Evolutionary conservation across 2,888 invertebrate species (phyloP).

Genomic region (Ischnus inquisitorius): DNA sequence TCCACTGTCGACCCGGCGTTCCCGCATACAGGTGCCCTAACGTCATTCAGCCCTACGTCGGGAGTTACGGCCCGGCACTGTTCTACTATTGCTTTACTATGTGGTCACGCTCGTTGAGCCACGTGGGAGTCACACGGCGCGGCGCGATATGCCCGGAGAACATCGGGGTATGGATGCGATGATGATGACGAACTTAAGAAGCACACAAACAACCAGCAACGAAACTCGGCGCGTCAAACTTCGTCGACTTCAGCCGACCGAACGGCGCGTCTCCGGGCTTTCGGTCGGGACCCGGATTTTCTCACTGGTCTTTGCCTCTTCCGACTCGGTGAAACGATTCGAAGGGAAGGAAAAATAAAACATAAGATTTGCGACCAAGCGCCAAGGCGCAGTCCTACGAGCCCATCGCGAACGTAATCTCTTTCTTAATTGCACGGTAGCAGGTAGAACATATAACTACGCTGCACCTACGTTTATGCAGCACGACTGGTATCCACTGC

Average conservation of each 20-base stretch:
- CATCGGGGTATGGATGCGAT: conserved; percentile 46
- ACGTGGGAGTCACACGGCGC: conserved; percentile 81
- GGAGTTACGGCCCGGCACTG: conserved; percentile 18
- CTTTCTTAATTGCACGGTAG: conserved; percentile 53
- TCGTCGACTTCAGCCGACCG: conserved; percentile 17
- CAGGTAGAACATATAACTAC: neutral
- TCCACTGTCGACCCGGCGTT: neutral
- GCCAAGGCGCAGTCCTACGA: neutral
- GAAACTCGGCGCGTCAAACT: conserved; percentile 23
- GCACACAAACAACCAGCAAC: conserved; percentile 13
- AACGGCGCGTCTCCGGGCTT: neutral
- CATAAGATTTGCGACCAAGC: neutral
- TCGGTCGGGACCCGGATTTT: neutral
- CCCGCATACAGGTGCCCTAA: conserved; percentile 32
- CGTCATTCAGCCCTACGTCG: conserved; percentile 73
- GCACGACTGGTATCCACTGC: conserved; percentile 2
- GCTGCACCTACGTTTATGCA: conserved; percentile 22
- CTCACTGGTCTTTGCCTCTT: neutral
- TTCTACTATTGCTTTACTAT: conserved; percentile 70
- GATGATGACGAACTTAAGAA: conserved; percentile 47
- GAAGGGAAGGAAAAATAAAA: conserved; percentile 17
- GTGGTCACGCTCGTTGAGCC: conserved; percentile 83
- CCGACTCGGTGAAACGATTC: conserved; percentile 19
- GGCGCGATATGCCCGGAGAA: conserved; percentile 28
- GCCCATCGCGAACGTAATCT: conserved; percentile 21